phyloP scores from a whole-genome alignment of 2,888 invertebrate species.

The Drosophila macrospina region DNA sequence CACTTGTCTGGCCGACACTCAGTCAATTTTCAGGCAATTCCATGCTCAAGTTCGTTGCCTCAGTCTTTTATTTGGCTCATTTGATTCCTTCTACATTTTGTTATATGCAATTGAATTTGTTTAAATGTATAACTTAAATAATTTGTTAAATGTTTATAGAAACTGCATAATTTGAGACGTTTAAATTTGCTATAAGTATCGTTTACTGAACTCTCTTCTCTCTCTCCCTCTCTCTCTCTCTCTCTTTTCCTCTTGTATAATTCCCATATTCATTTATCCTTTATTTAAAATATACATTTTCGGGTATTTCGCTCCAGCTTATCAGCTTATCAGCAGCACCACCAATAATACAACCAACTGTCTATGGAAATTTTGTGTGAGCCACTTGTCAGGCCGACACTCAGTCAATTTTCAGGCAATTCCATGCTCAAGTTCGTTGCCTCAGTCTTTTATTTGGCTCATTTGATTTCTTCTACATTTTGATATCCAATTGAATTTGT shows the following conservation, averaged over 20 bases:
- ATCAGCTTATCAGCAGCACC: conserved; percentile 23
- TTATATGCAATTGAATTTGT: not conserved
- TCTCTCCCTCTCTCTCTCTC: not conserved
- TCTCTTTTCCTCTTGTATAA: not conserved
- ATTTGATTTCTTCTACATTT: not conserved
- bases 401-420: conserved; percentile 31
- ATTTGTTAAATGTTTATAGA: too few species aligned
- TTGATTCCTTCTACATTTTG: not conserved
- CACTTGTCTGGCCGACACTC: conserved; percentile 51
- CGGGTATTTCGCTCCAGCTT: not conserved
- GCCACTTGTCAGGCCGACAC: conserved; percentile 51
- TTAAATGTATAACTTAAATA: too few species aligned
- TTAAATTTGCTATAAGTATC: too few species aligned
- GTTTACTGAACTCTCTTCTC: too few species aligned
- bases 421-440: conserved; percentile 51
- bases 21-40: conserved; percentile 28
- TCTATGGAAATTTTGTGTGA: conserved; percentile 67
- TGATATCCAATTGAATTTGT: not conserved
- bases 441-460: conserved; percentile 56
- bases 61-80: conserved; percentile 53
- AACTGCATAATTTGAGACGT: too few species aligned
- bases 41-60: conserved; percentile 55
- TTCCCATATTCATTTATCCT: not conserved
- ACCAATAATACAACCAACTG: conserved; percentile 17
- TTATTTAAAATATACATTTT: not conserved